Percentiles rank a stretch among this genome's conserved stretches.
phyloP scores from a whole-genome alignment of 2,113 vertebrate genomes.

The Charina bottae region DNA sequence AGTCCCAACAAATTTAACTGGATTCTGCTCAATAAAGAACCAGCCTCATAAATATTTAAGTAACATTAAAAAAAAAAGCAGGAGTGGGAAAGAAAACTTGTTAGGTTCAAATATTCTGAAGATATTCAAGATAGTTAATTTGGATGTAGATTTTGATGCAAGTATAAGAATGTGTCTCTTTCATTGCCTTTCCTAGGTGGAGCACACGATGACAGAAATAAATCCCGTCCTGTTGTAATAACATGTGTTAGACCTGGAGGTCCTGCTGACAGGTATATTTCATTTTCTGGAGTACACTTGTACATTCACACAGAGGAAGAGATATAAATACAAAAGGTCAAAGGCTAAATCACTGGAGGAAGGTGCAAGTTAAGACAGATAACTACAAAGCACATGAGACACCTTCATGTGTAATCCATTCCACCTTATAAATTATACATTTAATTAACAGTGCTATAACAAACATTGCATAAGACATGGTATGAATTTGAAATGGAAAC shows the following conservation, averaged over 20 bases:
- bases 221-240: conserved; percentile 95
- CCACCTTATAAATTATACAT: conserved; percentile 29
- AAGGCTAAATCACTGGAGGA: conserved; percentile 32
- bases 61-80: not conserved
- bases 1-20: not conserved
- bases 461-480: accelerated
- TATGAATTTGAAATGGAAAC: conserved; percentile 23
- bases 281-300: conserved; percentile 56
- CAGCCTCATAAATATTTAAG: not conserved
- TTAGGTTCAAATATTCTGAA: conserved; percentile 17
- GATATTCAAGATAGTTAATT: conserved; percentile 32
- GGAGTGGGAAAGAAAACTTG: not conserved
- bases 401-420: conserved; percentile 25
- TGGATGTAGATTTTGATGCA: conserved; percentile 49
- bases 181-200: conserved; percentile 81
- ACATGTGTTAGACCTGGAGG: conserved; percentile 94
- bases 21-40: not conserved
- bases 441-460: conserved; percentile 18
- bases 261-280: conserved; percentile 92
- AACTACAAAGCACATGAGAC: conserved; percentile 33
- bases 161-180: conserved; percentile 35
- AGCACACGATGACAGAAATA: conserved; percentile 95
- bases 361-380: conserved; percentile 35
- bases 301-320: not conserved
- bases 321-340: not conserved